These are phyloP conservation scores for Cephus sareptanus DNA, from an alignment of 2,888 invertebrate genomes.

Conservation along the genomic window DNA sequence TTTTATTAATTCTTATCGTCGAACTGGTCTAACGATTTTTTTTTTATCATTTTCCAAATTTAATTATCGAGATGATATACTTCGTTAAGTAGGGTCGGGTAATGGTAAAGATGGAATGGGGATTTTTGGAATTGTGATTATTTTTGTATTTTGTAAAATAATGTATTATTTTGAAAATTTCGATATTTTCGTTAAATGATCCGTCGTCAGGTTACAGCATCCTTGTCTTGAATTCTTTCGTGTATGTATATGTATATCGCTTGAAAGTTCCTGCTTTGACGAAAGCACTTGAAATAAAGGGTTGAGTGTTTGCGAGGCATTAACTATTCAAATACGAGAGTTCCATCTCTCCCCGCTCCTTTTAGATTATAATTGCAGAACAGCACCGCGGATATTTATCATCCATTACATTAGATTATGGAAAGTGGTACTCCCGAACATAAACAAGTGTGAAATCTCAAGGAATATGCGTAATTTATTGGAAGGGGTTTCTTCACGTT, in stretches of 20 bases:
- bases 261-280: conserved; percentile 5
- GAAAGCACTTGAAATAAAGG: conserved; percentile 21
- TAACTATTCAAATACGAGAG: conserved; percentile 20
- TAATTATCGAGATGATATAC: too few relatives aligned
- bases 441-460: conserved; percentile 43
- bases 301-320: conserved; percentile 20
- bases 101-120: neutral
- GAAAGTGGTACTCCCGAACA: conserved; percentile 25
- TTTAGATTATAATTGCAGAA: conserved; percentile 22
- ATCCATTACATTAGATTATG: conserved; percentile 20
- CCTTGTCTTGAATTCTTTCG: neutral
- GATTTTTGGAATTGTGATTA: neutral
- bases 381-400: conserved; percentile 21
- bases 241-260: neutral
- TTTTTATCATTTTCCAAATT: too few relatives aligned
- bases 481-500: conserved; percentile 7
- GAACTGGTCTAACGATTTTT: too few relatives aligned
- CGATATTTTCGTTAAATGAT: neutral
- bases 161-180: neutral
- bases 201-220: neutral
- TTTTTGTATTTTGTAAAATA: neutral
- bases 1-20: too few relatives aligned
- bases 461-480: conserved; percentile 43
- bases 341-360: neutral
- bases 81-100: too few relatives aligned